These are phyloP conservation scores for Acleris emargana DNA, from an alignment of 2,888 invertebrate genomes.

Conservation along the genomic window DNA sequence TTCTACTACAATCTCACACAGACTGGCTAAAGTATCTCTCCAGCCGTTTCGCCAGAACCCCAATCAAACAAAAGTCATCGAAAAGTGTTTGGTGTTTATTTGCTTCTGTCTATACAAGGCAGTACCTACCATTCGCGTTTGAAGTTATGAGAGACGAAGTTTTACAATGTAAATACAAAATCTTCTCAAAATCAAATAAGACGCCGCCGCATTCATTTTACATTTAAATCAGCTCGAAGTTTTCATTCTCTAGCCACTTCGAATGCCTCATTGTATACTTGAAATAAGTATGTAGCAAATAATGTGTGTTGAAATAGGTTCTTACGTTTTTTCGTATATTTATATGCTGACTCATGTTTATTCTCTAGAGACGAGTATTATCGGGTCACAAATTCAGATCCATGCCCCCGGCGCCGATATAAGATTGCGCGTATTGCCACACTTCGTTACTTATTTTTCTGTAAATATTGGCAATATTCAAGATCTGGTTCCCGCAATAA, in stretches of 20 bases:
- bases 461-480: conserved; percentile 2
- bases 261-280: conserved; percentile 16
- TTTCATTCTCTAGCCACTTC: conserved; percentile 17
- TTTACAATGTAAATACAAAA: conserved; percentile 31
- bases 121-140: conserved; percentile 6
- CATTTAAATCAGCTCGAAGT: conserved; percentile 33
- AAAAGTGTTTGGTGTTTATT: conserved; percentile 27
- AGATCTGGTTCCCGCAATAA: neutral
- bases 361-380: conserved; percentile 22
- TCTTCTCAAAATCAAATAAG: conserved; percentile 29
- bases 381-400: neutral
- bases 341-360: neutral
- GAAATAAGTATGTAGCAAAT: neutral
- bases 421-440: conserved; percentile 9
- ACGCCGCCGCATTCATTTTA: conserved; percentile 23
- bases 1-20: conserved; percentile 7
- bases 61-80: conserved; percentile 22
- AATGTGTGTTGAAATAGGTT: neutral
- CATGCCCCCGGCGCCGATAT: conserved; percentile 4
- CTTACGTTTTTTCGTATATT: neutral
- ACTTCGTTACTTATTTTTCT: conserved; percentile 15
- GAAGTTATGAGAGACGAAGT: conserved; percentile 27
- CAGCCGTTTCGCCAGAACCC: conserved; percentile 9
- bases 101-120: neutral
- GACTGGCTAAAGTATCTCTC: conserved; percentile 8